Conservation (phyloP, 1,140 invertebrate species). For the Pentalonia nigronervosa region DNA sequence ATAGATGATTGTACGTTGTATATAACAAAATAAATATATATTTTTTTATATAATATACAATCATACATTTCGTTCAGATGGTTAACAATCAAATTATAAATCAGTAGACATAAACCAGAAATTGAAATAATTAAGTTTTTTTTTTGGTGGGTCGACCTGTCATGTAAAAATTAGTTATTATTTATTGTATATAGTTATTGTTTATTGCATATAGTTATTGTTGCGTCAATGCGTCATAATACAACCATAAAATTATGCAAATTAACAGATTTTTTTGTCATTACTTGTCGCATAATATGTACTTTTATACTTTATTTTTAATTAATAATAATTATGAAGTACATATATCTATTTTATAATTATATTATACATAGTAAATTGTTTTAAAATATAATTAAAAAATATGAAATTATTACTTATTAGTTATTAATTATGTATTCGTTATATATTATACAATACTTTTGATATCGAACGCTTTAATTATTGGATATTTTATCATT, state of each 20-base stretch:
- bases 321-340: not conserved
- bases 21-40: not conserved
- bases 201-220: not conserved
- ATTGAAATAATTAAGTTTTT: not conserved
- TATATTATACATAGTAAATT: not conserved
- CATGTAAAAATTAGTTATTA: not conserved
- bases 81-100: not conserved
- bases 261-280: not conserved
- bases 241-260: not conserved
- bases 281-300: not conserved
- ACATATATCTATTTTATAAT: not conserved
- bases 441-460: no score
- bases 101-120: not conserved
- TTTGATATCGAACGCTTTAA: no score
- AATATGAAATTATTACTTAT: not conserved
- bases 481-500: no score
- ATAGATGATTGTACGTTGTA: not conserved
- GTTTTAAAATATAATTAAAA: not conserved
- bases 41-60: not conserved
- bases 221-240: not conserved
- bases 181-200: not conserved
- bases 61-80: not conserved
- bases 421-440: no score
- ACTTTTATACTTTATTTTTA: not conserved
- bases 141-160: not conserved